Evolutionary conservation across 30 jellyfish, hydroid and myxozoan species (phyloP).

Genomic region (Aurelia coerulea): DNA sequence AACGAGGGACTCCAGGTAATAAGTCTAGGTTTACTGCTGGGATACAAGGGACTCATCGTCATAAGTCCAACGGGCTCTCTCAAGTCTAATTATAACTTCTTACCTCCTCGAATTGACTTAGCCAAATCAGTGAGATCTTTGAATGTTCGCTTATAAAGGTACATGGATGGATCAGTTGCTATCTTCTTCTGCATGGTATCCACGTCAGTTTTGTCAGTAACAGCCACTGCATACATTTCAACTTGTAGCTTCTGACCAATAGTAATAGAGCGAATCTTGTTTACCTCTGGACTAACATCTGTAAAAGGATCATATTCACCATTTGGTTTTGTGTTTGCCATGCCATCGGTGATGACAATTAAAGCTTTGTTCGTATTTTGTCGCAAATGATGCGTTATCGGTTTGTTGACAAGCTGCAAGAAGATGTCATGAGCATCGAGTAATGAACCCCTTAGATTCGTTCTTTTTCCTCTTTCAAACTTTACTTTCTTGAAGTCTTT

Average conservation of each 20-base stretch:
- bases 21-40: no score
- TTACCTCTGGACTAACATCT: conserved; percentile 60
- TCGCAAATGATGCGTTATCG: conserved; percentile 49
- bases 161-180: conserved; percentile 86
- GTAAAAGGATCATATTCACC: conserved; percentile 46
- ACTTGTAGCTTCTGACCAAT: conserved; percentile 1
- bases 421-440: conserved; percentile 78
- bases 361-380: conserved; percentile 80
- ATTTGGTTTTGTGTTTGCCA: conserved; percentile 63
- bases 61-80: no score
- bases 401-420: conserved; percentile 57
- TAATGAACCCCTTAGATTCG: conserved; percentile 83
- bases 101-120: conserved; percentile 93
- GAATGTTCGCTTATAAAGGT: conserved; percentile 63
- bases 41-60: no score
- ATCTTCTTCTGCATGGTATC: conserved; percentile 37
- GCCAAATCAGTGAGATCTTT: conserved; percentile 77
- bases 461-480: conserved; percentile 21
- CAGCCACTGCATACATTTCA: conserved; percentile 83
- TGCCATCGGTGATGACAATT: conserved; percentile 85
- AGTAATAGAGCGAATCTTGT: conserved; percentile 24
- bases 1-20: no score
- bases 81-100: not conserved
- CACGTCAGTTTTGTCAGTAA: conserved; percentile 44
- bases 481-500: conserved; percentile 73